Conservation (phyloP, 1,140 invertebrate species). For the Caenorhabditis remanei region DNA sequence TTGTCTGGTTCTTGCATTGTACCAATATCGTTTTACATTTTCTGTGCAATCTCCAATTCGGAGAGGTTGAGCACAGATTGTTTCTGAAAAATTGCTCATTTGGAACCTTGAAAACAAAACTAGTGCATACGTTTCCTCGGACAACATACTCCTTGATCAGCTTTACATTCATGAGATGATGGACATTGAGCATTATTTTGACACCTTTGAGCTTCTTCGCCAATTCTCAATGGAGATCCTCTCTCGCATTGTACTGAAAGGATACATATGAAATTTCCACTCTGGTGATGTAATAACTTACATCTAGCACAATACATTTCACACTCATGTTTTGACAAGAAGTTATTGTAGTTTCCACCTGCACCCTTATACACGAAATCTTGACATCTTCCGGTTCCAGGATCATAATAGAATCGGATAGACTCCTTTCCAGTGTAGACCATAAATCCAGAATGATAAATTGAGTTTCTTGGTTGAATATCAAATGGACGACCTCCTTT, state of each 20-base stretch:
- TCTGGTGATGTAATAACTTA: conserved; percentile 36
- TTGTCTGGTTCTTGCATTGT: conserved; percentile 64
- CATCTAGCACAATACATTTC: conserved; percentile 68
- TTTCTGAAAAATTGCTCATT: conserved; percentile 51
- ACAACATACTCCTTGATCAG: conserved; percentile 67
- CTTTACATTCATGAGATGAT: conserved; percentile 67
- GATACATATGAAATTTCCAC: not conserved
- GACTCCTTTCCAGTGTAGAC: conserved; percentile 63
- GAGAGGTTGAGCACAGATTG: conserved; percentile 67
- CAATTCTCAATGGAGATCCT: conserved; percentile 66
- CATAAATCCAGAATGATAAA: conserved; percentile 66
- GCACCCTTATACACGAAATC: conserved; percentile 65
- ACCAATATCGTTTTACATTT: conserved; percentile 68
- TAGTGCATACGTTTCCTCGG: conserved; percentile 60
- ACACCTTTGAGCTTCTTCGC: conserved; percentile 66
- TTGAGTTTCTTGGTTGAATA: conserved; percentile 54
- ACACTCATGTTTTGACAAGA: conserved; percentile 67
- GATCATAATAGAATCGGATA: conserved; percentile 67
- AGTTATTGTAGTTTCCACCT: conserved; percentile 68
- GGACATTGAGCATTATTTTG: conserved; percentile 64
- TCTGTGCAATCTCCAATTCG: conserved; percentile 68
- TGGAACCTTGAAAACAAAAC: not conserved
- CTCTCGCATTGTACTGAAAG: conserved; percentile 68
- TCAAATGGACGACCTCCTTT: conserved; percentile 63
- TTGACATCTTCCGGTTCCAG: conserved; percentile 63